Conservation (phyloP, 2,113 vertebrate species). For the Daubentonia madagascariensis region DNA sequence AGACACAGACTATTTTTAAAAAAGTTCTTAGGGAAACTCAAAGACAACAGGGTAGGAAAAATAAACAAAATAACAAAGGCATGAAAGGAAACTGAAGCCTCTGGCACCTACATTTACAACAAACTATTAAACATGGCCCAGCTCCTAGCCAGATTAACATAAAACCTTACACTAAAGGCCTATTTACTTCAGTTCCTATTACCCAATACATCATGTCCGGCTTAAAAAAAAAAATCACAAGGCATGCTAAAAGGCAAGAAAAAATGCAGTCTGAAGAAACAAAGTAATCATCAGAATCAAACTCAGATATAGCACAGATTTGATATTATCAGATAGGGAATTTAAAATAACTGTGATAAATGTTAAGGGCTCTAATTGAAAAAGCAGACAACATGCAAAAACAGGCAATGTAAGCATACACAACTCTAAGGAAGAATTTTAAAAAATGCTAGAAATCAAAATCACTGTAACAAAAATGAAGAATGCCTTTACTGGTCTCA, state of each 20-base stretch:
- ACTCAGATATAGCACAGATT: conserved; percentile 23
- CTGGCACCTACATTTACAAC: background rate
- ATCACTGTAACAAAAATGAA: conserved; percentile 27
- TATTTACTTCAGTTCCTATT: conserved; percentile 36
- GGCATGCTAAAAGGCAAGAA: background rate
- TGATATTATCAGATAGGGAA: conserved; percentile 20
- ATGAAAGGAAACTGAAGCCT: background rate
- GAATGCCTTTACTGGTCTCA: background rate
- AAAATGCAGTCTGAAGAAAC: background rate
- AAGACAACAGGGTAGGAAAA: background rate
- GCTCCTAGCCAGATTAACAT: background rate
- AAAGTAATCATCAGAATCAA: conserved; percentile 32
- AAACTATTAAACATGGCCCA: conserved; percentile 21
- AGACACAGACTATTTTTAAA: conserved; percentile 24
- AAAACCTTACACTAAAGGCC: background rate
- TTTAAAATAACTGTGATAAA: conserved; percentile 21
- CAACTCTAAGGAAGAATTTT: background rate
- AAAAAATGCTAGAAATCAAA: conserved; percentile 36
- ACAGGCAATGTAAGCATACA: background rate
- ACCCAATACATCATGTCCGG: background rate
- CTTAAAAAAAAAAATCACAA: background rate
- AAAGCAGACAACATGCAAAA: conserved; percentile 32
- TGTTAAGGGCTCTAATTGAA: background rate
- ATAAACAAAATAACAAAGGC: background rate
- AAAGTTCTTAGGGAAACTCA: conserved; percentile 5